Evolutionary conservation across 1,140 invertebrate genomes (phyloP), one percentile per base, ranked within the genome.

Genomic region (Eulimnadia texana): DNA sequence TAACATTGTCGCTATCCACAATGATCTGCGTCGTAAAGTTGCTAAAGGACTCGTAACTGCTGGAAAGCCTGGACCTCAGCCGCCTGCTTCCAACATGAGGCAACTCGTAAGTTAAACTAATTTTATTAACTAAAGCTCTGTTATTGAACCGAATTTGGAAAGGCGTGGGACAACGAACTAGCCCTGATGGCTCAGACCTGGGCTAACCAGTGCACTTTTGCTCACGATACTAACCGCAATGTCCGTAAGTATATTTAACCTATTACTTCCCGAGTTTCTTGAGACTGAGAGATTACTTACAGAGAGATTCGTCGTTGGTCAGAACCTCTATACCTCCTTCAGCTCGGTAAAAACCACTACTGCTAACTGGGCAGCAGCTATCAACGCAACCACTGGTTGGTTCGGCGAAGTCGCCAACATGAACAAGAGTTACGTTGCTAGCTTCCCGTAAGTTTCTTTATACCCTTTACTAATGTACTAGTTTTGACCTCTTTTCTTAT

Each of bases 381-480:
- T 69, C 54, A 25, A 63, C 49, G 55, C 63, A 22, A n/a, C n/a
- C n/a, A n/a, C n/a, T n/a, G n/a, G n/a, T n/a, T 69, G 67, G 66
- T 69, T 66, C 51, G 64, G 68, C 50, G 68, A 69, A 60, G 68
- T 69, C 25, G 65, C 42, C 3, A 56, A 63, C 23, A 63, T 68
- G 55, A 16, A 60, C 42, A 62, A 57, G 9, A 52, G 23, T 3
- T 29, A 51, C 57, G 60, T 66, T 27, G 16, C 64, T 11, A 63
- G 60, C 2, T 69, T 66, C 62, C 25, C 64, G 68, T 69, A 55
- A 58, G 55, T 54, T 10, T 54, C 16, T 3, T 9, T 11, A 25
- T 13, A 3, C 28, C 52, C n/a, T 54, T 3, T 25, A 20, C 16
- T 3, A 13, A 42, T 42, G 33, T 16, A 16, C 33, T 42, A 42